Percentiles rank a stretch among this genome's conserved stretches.
Evolutionary conservation across 2,113 vertebrate genomes (phyloP).

Genomic region (Vimba vimba): DNA sequence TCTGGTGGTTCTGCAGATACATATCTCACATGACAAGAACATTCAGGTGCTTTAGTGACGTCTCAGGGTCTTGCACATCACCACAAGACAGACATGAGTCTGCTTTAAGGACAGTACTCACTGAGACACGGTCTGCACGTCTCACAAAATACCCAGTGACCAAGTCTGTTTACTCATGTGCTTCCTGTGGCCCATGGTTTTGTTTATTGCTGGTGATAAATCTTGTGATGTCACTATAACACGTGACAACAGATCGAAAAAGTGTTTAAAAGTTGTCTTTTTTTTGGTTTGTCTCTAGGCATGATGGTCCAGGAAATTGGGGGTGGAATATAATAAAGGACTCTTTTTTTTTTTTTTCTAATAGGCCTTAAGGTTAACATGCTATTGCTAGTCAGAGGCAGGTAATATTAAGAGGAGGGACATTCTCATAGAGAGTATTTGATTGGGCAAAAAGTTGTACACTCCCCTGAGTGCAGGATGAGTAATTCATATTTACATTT

Average conservation of each 20-base stretch:
- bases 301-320: neutral
- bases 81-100: conserved; percentile 26
- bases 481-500: neutral
- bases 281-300: neutral
- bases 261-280: neutral
- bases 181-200: neutral
- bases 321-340: too few species aligned
- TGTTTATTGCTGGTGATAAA: conserved; percentile 9
- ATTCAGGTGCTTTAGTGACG: conserved; percentile 68
- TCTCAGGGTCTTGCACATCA: conserved; percentile 39
- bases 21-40: conserved; percentile 71
- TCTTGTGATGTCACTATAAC: neutral
- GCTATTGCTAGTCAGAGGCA: neutral
- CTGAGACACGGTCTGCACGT: neutral
- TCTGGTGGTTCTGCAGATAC: conserved; percentile 65
- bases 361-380: neutral
- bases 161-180: neutral
- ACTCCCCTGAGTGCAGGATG: neutral
- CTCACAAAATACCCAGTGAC: neutral
- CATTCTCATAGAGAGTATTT: neutral
- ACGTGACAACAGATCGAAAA: neutral
- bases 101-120: neutral
- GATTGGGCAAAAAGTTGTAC: neutral
- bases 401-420: neutral
- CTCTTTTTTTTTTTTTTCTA: neutral